These are phyloP conservation scores for Clarias macrocephalus DNA, from an alignment of 2,113 vertebrate species.

Conservation along the genomic window DNA sequence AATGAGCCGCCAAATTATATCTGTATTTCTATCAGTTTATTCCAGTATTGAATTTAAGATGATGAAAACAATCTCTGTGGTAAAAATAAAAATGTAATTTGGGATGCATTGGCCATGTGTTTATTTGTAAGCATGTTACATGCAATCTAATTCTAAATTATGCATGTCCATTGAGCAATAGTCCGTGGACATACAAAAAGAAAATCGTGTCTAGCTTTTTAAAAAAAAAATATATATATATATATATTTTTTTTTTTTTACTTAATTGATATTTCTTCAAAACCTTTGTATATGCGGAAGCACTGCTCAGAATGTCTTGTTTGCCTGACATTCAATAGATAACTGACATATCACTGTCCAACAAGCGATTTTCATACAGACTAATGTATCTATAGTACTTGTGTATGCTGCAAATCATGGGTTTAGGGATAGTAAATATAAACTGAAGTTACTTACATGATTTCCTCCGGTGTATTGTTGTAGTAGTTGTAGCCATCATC, in stretches of 20 bases:
- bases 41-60: too few species aligned
- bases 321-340: neutral
- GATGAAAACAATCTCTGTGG: too few species aligned
- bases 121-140: neutral
- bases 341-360: neutral
- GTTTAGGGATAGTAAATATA: neutral
- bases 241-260: too few species aligned
- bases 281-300: neutral
- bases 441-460: neutral
- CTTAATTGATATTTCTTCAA: too few species aligned
- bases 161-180: neutral
- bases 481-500: neutral
- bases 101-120: neutral
- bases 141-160: neutral
- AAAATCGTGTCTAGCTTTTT: neutral
- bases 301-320: neutral
- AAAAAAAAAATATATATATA: too few species aligned
- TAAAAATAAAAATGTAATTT: too few species aligned
- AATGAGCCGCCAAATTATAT: neutral
- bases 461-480: conserved; percentile 7
- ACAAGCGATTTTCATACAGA: neutral
- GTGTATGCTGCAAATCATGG: neutral
- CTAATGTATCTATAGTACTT: neutral
- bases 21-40: neutral
- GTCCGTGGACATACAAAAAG: neutral